Percentiles rank a stretch among this genome's conserved stretches.
These are phyloP conservation scores for Gandaritis pyraliata DNA, from an alignment of 2,888 invertebrate genomes.

Conservation along the genomic window DNA sequence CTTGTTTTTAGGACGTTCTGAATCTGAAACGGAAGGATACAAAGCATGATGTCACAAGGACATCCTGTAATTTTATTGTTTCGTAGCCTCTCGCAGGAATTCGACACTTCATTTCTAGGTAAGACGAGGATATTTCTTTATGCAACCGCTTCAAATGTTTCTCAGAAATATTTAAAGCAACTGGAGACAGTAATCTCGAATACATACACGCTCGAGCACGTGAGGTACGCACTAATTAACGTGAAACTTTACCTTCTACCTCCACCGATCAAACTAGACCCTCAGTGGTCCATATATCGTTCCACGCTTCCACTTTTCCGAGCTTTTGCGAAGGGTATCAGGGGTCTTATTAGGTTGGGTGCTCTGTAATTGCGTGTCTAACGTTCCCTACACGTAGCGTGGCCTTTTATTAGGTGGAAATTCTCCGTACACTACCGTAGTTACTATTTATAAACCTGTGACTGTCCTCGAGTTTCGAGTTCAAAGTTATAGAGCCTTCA, in stretches of 20 bases:
- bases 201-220: constrained; percentile 72
- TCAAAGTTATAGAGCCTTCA: constrained; percentile 64
- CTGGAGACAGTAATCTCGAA: constrained; percentile 62
- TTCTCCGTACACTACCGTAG: constrained; percentile 74
- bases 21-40: too few relatives aligned
- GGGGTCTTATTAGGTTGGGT: constrained; percentile 67
- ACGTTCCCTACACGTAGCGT: constrained; percentile 80
- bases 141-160: constrained; percentile 15
- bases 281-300: constrained; percentile 61
- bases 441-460: constrained; percentile 18
- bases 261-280: constrained; percentile 67
- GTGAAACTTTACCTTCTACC: constrained; percentile 75
- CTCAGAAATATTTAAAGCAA: constrained; percentile 53
- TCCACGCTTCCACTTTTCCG: constrained; percentile 56
- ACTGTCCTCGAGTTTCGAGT: constrained; percentile 51
- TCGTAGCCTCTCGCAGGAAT: constrained; percentile 2
- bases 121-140: background rate
- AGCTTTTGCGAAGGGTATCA: constrained; percentile 56
- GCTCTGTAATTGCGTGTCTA: constrained; percentile 79
- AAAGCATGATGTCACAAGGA: constrained; percentile 5
- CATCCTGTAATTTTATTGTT: constrained; percentile 12
- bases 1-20: too few relatives aligned
- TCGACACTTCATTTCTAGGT: background rate
- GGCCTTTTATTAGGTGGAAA: constrained; percentile 84
- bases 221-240: constrained; percentile 82